Evolutionary conservation across 2,888 invertebrate genomes (phyloP).

Genomic region (Drosophila mimica): DNA sequence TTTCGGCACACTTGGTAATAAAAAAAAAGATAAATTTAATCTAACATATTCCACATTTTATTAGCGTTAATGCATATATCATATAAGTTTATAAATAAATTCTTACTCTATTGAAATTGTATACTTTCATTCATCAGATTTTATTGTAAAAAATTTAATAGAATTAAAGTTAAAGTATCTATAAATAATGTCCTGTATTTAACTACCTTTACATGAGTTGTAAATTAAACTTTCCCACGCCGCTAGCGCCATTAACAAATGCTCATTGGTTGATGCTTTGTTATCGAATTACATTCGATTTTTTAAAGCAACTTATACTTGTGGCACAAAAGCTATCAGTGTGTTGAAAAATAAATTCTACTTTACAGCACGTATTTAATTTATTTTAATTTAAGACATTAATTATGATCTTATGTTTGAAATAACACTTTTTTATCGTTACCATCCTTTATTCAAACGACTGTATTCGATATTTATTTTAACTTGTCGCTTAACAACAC

Average conservation of each 20-base stretch:
- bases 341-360: neutral
- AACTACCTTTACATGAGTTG: constrained; percentile 27
- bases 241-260: constrained; percentile 29
- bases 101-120: neutral
- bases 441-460: constrained; percentile 12
- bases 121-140: neutral
- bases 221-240: constrained; percentile 5
- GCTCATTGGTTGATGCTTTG: constrained; percentile 1
- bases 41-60: neutral
- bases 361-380: neutral
- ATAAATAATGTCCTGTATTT: neutral
- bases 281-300: constrained; percentile 23
- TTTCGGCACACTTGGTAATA: neutral
- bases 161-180: neutral
- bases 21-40: neutral
- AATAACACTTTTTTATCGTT: neutral
- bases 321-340: neutral
- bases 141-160: too few species aligned
- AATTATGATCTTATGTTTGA: neutral
- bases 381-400: neutral
- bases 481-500: constrained; percentile 46
- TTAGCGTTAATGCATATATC: neutral
- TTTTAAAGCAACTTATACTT: neutral
- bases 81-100: neutral
- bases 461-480: constrained; percentile 34